Conservation (phyloP, 2,888 invertebrate species). For the Adelognathus sp. region DNA sequence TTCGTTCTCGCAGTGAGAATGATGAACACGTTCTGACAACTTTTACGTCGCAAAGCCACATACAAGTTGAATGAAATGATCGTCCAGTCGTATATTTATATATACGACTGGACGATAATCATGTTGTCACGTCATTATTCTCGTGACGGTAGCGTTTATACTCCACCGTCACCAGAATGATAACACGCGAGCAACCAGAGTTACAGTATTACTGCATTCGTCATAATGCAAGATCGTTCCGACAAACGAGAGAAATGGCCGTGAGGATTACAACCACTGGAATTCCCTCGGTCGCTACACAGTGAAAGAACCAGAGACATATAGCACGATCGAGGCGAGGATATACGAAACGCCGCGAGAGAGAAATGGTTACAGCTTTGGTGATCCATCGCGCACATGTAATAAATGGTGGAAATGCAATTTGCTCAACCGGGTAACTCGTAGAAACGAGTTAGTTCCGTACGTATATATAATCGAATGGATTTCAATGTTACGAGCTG, state of each 20-base stretch:
- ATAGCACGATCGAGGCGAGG: not conserved
- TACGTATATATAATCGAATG: constrained; percentile 34
- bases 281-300: not conserved
- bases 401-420: constrained; percentile 40
- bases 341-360: not conserved
- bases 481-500: constrained; percentile 42
- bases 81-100: not conserved
- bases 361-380: constrained; percentile 28
- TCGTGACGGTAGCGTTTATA: too few species aligned
- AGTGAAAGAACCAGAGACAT: not conserved
- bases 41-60: not conserved
- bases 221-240: constrained; percentile 9
- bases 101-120: too few species aligned
- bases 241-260: not conserved
- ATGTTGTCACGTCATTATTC: too few species aligned
- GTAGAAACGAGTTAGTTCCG: constrained; percentile 29
- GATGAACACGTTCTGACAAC: not conserved
- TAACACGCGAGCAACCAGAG: not conserved
- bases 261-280: not conserved
- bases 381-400: constrained; percentile 25
- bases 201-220: constrained; percentile 1
- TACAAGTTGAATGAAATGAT: constrained; percentile 1
- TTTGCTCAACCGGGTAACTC: constrained; percentile 32
- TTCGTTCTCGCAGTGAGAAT: not conserved
- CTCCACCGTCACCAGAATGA: not conserved